Evolutionary conservation across 2,797 vertebrate genomes (phyloP).

Genomic region (Chloroceryle inda): DNA sequence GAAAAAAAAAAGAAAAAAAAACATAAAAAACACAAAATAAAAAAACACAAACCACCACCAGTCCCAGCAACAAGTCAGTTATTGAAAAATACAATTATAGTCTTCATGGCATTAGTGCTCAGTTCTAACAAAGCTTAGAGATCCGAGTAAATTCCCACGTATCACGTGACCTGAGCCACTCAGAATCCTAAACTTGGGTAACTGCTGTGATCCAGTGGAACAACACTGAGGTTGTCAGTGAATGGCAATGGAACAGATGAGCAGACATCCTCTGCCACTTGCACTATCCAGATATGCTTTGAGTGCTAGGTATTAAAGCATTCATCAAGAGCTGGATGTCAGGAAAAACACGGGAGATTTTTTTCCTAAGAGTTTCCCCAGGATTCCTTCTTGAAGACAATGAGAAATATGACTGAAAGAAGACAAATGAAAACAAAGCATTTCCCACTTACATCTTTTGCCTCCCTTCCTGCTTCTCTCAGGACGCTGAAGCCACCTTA

Average conservation of each 20-base stretch:
- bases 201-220: background rate
- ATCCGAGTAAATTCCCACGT: background rate
- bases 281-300: background rate
- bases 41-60: background rate
- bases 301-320: background rate
- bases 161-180: background rate
- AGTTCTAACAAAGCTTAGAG: background rate
- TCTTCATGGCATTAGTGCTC: background rate
- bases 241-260: background rate
- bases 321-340: background rate
- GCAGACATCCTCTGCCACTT: background rate
- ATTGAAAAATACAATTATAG: background rate
- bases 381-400: background rate
- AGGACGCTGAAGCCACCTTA: background rate
- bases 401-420: background rate
- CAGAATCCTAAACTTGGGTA: background rate
- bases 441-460: background rate
- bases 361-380: background rate
- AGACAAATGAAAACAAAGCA: background rate
- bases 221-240: background rate
- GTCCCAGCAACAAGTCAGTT: background rate
- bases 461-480: background rate
- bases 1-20: background rate
- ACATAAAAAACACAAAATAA: background rate
- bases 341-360: too few species aligned